Percentiles rank a stretch among this genome's conserved stretches.
phyloP scores from a whole-genome alignment of 2,888 invertebrate species.

The Pyrocoelia pectoralis region DNA sequence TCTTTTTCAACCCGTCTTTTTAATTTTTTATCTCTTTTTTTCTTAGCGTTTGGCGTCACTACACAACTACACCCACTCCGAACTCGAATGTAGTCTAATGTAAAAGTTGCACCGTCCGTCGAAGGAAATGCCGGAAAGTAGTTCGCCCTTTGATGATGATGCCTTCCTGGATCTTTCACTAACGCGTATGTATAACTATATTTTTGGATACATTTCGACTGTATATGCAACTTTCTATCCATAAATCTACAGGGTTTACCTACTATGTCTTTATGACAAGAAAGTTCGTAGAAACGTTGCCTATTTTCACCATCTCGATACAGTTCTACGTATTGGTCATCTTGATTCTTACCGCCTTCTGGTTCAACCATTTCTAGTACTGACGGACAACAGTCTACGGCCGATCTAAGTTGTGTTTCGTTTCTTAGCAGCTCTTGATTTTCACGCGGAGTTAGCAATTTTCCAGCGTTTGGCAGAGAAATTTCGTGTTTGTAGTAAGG shows the following conservation, averaged over 20 bases:
- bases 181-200: constrained; percentile 86
- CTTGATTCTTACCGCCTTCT: constrained; percentile 76
- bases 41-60: constrained; percentile 68
- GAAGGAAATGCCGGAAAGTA: constrained; percentile 63
- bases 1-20: constrained; percentile 45
- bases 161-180: constrained; percentile 69
- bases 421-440: constrained; percentile 68
- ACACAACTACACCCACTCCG: constrained; percentile 88
- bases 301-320: constrained; percentile 75
- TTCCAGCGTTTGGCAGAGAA: constrained; percentile 49
- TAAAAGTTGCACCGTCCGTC: constrained; percentile 67
- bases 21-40: constrained; percentile 52
- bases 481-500: constrained; percentile 49
- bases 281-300: constrained; percentile 81
- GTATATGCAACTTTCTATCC: constrained; percentile 68
- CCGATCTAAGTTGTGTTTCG: constrained; percentile 56
- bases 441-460: constrained; percentile 68
- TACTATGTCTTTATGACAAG: constrained; percentile 75
- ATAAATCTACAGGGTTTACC: constrained; percentile 79
- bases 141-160: constrained; percentile 48
- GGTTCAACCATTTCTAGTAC: constrained; percentile 80
- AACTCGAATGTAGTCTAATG: constrained; percentile 83
- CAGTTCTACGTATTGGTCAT: constrained; percentile 75
- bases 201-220: constrained; percentile 82
- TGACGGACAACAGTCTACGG: constrained; percentile 83